phyloP scores from a whole-genome alignment of 2,888 invertebrate genomes.

The Chromoteleia sp. region DNA sequence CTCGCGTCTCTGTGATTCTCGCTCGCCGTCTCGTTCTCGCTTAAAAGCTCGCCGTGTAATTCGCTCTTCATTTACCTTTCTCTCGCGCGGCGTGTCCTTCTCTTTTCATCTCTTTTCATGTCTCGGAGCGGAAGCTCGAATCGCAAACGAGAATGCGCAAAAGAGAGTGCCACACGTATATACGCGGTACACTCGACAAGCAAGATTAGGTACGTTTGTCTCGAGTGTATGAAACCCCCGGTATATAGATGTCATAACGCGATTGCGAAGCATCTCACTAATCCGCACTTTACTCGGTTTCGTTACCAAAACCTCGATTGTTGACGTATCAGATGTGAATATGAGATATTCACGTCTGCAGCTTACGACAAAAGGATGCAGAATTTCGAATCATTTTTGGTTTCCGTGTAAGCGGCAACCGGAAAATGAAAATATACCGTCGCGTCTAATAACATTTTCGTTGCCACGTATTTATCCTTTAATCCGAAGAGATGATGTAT shows the following conservation, averaged over 20 bases:
- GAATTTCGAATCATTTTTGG: slow-evolving; percentile 34
- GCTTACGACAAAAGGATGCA: slow-evolving; percentile 46
- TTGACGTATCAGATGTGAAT: slow-evolving; percentile 62
- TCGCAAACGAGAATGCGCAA: slow-evolving; percentile 71
- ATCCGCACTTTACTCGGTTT: slow-evolving; percentile 78
- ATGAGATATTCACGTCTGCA: slow-evolving; percentile 52
- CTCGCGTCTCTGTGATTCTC: slow-evolving; percentile 67
- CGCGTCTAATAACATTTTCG: slow-evolving; percentile 16
- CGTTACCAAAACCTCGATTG: slow-evolving; percentile 72
- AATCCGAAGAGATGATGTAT: slow-evolving; percentile 19
- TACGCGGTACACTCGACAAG: slow-evolving; percentile 61
- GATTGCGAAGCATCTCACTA: slow-evolving; percentile 77
- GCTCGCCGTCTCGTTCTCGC: slow-evolving; percentile 62
- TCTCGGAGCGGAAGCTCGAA: slow-evolving; percentile 68
- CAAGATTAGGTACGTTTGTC: slow-evolving; percentile 75
- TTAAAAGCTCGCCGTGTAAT: slow-evolving; percentile 61
- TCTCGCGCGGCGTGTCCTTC: slow-evolving; percentile 39
- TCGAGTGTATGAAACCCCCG: slow-evolving; percentile 75
- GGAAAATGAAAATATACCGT: slow-evolving; percentile 27
- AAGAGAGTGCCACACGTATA: slow-evolving; percentile 68
- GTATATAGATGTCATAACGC: slow-evolving; percentile 76
- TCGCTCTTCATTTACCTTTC: slow-evolving; percentile 69
- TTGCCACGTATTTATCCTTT: slow-evolving; percentile 9
- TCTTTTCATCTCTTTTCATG: slow-evolving; percentile 65
- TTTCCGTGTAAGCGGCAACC: slow-evolving; percentile 12